A percentile compares a stretch with the other conserved stretches of the same genome.
Evolutionary conservation across 1,140 invertebrate genomes (phyloP).

Genomic region (Aphelenchoides fujianensis): DNA sequence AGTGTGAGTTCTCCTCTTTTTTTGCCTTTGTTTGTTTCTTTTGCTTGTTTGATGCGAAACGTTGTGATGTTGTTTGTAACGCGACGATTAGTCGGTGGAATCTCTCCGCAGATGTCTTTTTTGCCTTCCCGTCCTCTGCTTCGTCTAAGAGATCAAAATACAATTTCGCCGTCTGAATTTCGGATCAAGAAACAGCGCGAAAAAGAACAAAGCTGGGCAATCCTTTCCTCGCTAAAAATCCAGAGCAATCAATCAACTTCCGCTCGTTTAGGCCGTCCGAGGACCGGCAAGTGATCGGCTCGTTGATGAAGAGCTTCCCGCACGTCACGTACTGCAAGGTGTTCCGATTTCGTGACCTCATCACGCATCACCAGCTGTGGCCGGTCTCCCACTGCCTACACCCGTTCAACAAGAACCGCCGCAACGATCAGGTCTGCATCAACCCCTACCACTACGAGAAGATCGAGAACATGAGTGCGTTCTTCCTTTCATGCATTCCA

Average conservation of each 20-base stretch:
- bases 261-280: constrained; percentile 33
- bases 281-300: constrained; percentile 63
- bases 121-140: too few relatives aligned
- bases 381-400: constrained; percentile 85
- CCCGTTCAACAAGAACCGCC: constrained; percentile 68
- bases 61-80: too few relatives aligned
- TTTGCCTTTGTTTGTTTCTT: too few relatives aligned
- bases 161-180: too few relatives aligned
- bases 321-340: constrained; percentile 70
- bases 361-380: constrained; percentile 89
- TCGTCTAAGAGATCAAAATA: too few relatives aligned
- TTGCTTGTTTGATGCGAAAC: too few relatives aligned
- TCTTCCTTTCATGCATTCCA: constrained; percentile 53
- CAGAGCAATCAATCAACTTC: too few relatives aligned
- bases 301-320: constrained; percentile 65
- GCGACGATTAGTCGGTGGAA: too few relatives aligned
- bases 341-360: constrained; percentile 94
- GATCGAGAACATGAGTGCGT: constrained; percentile 58
- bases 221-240: too few relatives aligned
- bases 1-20: constrained; percentile 35
- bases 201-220: too few relatives aligned
- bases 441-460: constrained; percentile 95
- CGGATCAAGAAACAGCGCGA: too few relatives aligned
- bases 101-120: too few relatives aligned
- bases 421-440: constrained; percentile 74